phyloP scores from a whole-genome alignment of 2,888 invertebrate genomes.

The Horisme vitalbata region DNA sequence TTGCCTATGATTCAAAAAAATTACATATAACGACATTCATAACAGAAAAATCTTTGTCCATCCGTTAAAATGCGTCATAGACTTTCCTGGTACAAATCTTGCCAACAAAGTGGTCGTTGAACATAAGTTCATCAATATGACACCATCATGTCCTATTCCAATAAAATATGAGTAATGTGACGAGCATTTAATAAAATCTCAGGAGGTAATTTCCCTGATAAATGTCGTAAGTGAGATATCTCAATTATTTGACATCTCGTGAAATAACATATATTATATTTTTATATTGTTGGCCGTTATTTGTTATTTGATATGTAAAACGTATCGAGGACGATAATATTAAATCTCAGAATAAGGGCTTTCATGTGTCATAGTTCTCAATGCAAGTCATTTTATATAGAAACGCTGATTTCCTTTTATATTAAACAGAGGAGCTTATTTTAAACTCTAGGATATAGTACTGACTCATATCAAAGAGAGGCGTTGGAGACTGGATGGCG shows the following conservation, averaged over 20 bases:
- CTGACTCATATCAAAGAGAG: background rate
- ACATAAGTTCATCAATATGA: conserved; percentile 22
- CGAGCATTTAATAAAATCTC: conserved; percentile 1
- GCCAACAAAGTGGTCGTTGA: conserved; percentile 22
- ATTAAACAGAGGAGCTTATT: background rate
- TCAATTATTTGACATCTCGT: too few species aligned
- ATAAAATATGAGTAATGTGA: conserved; percentile 19
- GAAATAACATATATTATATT: too few species aligned
- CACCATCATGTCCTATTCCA: conserved; percentile 20
- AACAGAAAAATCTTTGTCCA: conserved; percentile 69
- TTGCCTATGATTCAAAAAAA: conserved; percentile 69
- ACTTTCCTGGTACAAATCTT: conserved; percentile 49
- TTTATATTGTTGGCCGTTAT: too few species aligned
- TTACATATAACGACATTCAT: conserved; percentile 67
- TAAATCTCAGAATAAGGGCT: too few species aligned
- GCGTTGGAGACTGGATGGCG: too few species aligned
- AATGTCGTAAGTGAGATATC: too few species aligned
- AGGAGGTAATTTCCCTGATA: too few species aligned
- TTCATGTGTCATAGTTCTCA: too few species aligned
- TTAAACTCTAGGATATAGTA: background rate
- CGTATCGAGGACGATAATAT: too few species aligned
- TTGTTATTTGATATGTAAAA: too few species aligned
- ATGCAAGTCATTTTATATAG: conserved; percentile 4
- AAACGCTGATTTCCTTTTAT: background rate
- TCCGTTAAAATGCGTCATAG: conserved; percentile 68